Evolutionary conservation across 2,113 vertebrate genomes (phyloP).

Genomic region (Perca flavescens): DNA sequence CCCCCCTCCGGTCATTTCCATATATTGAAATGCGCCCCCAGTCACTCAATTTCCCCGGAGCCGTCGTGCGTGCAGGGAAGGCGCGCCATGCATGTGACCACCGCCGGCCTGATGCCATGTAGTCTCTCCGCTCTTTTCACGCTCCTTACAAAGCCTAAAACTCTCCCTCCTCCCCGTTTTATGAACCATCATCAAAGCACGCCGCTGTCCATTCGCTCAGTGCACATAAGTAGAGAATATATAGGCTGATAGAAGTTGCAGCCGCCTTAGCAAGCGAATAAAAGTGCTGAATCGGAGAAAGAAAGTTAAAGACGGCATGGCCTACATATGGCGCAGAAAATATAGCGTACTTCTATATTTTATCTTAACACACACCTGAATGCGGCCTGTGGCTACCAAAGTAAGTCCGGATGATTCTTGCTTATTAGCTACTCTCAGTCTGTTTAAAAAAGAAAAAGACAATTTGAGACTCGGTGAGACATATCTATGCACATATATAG

Average conservation of each 20-base stretch:
- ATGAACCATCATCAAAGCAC: constrained; percentile 34
- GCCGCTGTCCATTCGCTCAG: constrained; percentile 11
- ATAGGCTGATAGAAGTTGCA: constrained; percentile 25
- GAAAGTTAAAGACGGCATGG: constrained; percentile 54
- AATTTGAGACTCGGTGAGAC: not conserved
- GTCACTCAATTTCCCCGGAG: constrained; percentile 87
- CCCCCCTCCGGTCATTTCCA: constrained; percentile 87
- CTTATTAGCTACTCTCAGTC: not conserved
- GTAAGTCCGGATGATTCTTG: not conserved
- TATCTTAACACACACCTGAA: constrained; percentile 26
- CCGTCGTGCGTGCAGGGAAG: constrained; percentile 81
- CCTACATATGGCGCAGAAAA: constrained; percentile 40
- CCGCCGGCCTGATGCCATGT: constrained; percentile 45
- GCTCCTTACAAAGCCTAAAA: constrained; percentile 26
- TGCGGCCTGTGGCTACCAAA: not conserved
- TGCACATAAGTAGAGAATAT: constrained; percentile 11
- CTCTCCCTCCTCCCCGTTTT: not conserved
- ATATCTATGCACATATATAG: not conserved
- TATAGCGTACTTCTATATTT: not conserved
- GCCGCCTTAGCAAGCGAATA: constrained; percentile 21
- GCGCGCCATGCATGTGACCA: constrained; percentile 78
- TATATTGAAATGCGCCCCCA: constrained; percentile 90
- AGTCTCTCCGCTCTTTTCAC: constrained; percentile 34
- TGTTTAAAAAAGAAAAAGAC: too few species aligned
- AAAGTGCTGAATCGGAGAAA: constrained; percentile 58